Evolutionary conservation across 2,888 invertebrate genomes (phyloP), one percentile per base, ranked within the genome.

Genomic region (Drosophila tanythrix): DNA sequence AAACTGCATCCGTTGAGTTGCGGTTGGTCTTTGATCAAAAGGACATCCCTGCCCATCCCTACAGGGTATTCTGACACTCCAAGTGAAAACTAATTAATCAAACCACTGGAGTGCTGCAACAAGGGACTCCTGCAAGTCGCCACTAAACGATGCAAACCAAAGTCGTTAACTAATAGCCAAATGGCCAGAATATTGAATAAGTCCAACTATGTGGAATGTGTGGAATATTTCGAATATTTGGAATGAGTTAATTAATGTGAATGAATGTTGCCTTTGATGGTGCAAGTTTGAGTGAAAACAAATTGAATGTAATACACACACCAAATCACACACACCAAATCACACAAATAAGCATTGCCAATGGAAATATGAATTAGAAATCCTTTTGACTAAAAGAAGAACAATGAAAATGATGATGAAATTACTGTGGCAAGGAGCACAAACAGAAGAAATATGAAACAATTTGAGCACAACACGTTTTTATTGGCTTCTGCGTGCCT

Each of bases 401-500:
- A 50, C 70, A 74, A 61, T 70, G 48, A 64, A 74, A 77, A 82
- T 80, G 48, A 59, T 68, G 66, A 56, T 21, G 21, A 21, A 21
- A 21, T 18, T 11, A 40, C 43, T 21, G 7, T 11, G 11, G 11
- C 11, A 43, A 21, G 10, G 10, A 40, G n/a, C 48, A 53, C 52
- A 46, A 66, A 53, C 36, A 71, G 38, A 67, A 11, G 55, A 11
- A 13, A 48, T 27, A 4, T 7, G n/a, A 29, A 53, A 61, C 43
- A 67, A 61, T 61, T 76, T 64, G 36, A 64, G 60, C 38, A 77
- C 82, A 83, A 82, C 82, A 82, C 76, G 70, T 70, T 71, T 43
- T 21, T 21, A 43, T 43, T 21, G 13, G 13, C 43, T 13, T 43
- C 13, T 6, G n/a, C n/a, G 11, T 21, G 46, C 13, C 46, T 75